Evolutionary conservation across 2,113 vertebrate species (phyloP).

Genomic region (Oreotrochilus melanogaster): DNA sequence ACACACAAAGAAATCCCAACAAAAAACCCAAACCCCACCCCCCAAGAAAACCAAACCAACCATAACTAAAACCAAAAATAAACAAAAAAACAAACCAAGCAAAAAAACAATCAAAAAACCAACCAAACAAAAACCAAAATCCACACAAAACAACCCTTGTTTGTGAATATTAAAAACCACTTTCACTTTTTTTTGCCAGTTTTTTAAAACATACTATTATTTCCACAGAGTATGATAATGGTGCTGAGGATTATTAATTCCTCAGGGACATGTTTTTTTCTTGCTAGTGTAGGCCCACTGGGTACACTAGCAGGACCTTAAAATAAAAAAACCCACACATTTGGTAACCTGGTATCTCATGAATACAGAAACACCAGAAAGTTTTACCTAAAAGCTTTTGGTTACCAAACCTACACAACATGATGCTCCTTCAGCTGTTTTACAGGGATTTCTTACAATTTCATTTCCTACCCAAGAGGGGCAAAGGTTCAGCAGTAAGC

Average conservation of each 20-base stretch:
- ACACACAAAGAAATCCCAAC: too few relatives aligned
- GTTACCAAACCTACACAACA: neutral
- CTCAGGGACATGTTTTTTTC: neutral
- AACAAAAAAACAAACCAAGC: too few relatives aligned
- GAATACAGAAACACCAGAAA: neutral
- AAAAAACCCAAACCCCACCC: neutral
- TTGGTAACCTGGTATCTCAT: neutral
- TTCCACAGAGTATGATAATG: neutral
- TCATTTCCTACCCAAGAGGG: neutral
- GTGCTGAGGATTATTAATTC: neutral
- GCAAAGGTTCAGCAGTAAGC: neutral
- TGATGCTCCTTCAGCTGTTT: neutral
- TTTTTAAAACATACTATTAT: neutral
- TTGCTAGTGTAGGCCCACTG: neutral
- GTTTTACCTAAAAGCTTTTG: neutral
- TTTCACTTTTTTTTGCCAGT: neutral
- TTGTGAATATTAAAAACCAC: neutral
- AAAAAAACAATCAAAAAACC: neutral
- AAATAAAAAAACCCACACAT: neutral
- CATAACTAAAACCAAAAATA: neutral
- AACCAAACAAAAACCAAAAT: too few relatives aligned
- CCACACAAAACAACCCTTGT: too few relatives aligned
- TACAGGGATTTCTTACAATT: neutral
- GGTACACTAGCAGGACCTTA: neutral
- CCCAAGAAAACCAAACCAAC: too few relatives aligned